Evolutionary conservation across 2,113 vertebrate species (phyloP), one percentile per base, ranked within the genome.

Genomic region (Promerops cafer): DNA sequence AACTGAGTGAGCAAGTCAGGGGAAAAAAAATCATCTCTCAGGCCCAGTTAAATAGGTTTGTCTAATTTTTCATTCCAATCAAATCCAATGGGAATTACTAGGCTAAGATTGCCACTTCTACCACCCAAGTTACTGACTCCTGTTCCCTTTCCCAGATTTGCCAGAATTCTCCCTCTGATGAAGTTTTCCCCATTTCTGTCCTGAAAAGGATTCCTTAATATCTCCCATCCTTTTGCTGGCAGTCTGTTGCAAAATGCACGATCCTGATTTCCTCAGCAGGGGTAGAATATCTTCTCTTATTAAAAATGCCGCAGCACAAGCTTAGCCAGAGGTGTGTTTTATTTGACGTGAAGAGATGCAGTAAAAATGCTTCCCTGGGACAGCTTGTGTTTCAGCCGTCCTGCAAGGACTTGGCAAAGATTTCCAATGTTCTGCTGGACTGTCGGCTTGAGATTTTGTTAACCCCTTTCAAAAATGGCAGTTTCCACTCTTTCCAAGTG

Each of bases 321-420:
- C 76, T 79, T 57, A 79, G 92, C 78, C 93, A 52, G 88, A 91
- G 84, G 90, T 91, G 72, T 95, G 94, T 80, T 97, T 93, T 75
- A 94, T 90, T 81, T 70, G 87, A 92, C 21, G 2, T 66, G 79
- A 83, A 76, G 75, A 85, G 80, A 87, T 63, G 52, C 75, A 54
- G 86, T 42, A 87, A 94, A 92, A 96, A 96, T 28, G 66, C 63
- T 83, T 96, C 56, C 92, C 83, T 77, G 81, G 71, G 80, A 94
- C 74, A 89, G 92, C 87, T 87, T 60, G 40, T 60, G 66, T 96
- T 97, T 95, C 95, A 93, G 69, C 81, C 28, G 0, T 59, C 68
- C 84, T 72, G 86, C 78, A 63, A 53, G 42, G 42, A 44, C 69
- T 92, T 95, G 64, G 56, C 91, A 92, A 90, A 69, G 11, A 30